Percentiles rank a stretch among this genome's conserved stretches.
Evolutionary conservation across 1,140 invertebrate genomes (phyloP).

Genomic region (Drosophila sp.): DNA sequence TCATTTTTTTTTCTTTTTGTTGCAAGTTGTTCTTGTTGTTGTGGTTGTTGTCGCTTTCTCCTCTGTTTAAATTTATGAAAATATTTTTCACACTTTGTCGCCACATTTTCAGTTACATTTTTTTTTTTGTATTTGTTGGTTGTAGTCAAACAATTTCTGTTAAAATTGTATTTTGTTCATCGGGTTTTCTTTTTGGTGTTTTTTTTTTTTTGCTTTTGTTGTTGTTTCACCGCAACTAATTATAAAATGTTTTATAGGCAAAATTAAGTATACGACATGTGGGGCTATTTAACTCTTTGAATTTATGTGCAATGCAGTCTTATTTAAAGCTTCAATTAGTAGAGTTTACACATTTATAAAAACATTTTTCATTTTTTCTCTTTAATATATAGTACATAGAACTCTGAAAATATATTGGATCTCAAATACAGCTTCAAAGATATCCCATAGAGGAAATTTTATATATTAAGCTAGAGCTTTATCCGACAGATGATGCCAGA

Average conservation of each 20-base stretch:
- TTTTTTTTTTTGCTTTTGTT: not conserved
- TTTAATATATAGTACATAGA: not conserved
- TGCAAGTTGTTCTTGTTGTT: not conserved
- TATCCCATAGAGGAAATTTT: too few relatives aligned
- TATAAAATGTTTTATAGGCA: conserved; percentile 12
- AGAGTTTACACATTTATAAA: not conserved
- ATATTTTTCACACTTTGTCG: conserved; percentile 79
- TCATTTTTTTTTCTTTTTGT: not conserved
- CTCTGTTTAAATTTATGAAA: conserved; percentile 62
- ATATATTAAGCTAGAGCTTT: too few relatives aligned
- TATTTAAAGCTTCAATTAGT: not conserved
- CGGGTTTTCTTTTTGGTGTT: conserved; percentile 38
- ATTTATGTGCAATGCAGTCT: conserved; percentile 7
- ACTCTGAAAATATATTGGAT: not conserved
- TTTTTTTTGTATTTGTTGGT: conserved; percentile 16
- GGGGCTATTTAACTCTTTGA: conserved; percentile 4
- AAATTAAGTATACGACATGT: conserved; percentile 12
- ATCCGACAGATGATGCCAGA: too few relatives aligned
- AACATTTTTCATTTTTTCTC: not conserved
- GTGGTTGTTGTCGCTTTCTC: not conserved
- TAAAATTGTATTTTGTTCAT: conserved; percentile 1
- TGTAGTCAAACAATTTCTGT: not conserved
- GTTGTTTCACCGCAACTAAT: conserved; percentile 3
- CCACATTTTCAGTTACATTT: conserved; percentile 41
- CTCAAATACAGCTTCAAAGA: too few relatives aligned